Evolutionary conservation across 2,888 invertebrate species (phyloP), one percentile per base, ranked within the genome.

Genomic region (Parthenolecanium corni): DNA sequence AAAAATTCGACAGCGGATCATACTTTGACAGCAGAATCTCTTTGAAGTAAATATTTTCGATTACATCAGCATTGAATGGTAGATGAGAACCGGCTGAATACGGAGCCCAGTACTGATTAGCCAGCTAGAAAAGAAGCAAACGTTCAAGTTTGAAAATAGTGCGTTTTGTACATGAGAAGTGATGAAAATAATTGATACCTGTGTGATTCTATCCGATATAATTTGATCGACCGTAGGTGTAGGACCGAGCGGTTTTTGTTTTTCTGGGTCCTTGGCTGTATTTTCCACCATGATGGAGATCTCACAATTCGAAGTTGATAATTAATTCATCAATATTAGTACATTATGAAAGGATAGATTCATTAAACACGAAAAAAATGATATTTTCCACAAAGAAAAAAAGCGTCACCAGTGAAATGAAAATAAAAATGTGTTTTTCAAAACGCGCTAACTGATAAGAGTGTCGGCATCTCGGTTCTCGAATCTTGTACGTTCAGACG

Each of bases 51-150:
- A 96, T 86, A 69, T 91, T 85, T 71, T 93, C 91, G 67, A 95
- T 83, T 68, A 95, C 81, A 71, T 83, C 77, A 24, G 84, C 77
- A 76, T 87, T 83, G 71, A 83, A 92, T 51, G 84, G 80, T 70
- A 82, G 73, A 76, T 89, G 89, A 3, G 80, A 77, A 11, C 80
- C 79, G 62, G 80, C 77, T 0, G 89, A 86, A 72, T 89, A 85
- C 0, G 92, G 90, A 0, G 92, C 86, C 96, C 96, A 96, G 73
- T 91, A 92, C 72, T 89, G 85, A 66, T 85, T 84, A 1, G 95
- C 91, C 25, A 95, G 79, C 92, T 94, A 76, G 75, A 67, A 14
- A 3, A 9, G 51, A 21, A 51, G 4, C n/a, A 49, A 21, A 21
- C 14, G 6, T 21, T 21, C 23, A 49, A 46, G 25, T 31, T 53